Evolutionary conservation across 2,113 vertebrate genomes (phyloP), one percentile per base, ranked within the genome.

Genomic region (Elachura formosa): DNA sequence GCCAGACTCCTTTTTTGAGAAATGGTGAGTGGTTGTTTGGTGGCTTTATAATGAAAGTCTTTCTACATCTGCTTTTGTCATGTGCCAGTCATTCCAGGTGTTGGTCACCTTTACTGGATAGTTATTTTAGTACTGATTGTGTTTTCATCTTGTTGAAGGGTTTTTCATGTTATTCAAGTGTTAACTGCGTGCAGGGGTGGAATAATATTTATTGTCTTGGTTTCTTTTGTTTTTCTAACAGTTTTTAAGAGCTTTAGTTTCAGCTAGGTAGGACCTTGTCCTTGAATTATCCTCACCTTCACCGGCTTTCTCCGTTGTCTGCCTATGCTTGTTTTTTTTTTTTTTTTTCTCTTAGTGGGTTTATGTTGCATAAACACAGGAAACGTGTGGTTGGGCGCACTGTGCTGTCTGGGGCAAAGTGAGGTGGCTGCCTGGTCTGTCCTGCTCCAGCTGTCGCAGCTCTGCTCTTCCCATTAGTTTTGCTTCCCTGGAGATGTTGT

Each of bases 21-120:
- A 74, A 36, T 10, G 9, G 14, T 45, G 18, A 14, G 15, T 48
- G 34, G 19, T 48, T 61, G 7, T 11, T 73, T 68, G 33, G 12
- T 84, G 36, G 6, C 22, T 78, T 72, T 12, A 25, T 24, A 10
- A 14, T 80, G 66, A 49, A 69, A 56, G 7, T 55, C 22, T 55
- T 12, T 46, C 1, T 23, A 5, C 6, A 6, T 55, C 5, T 55
- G 0, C 7, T 40, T 84, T 38, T 9, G 5, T 74, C 0, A 0
- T 14, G 43, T 84, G 17, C 18, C 29, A 46, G 34, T 31, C 5
- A 2, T 84, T 58, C 12, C 5, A 11, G 10, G 3, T 26, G 9
- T 28, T 68, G 28, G 10, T 36, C 33, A 23, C 25, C 12, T 59
- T 55, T 82, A 71, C 43, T 51, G 23, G 36, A 12, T n/a, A 23